Evolutionary conservation across 2,888 invertebrate species (phyloP).

Genomic region (Nomada goodeniana): DNA sequence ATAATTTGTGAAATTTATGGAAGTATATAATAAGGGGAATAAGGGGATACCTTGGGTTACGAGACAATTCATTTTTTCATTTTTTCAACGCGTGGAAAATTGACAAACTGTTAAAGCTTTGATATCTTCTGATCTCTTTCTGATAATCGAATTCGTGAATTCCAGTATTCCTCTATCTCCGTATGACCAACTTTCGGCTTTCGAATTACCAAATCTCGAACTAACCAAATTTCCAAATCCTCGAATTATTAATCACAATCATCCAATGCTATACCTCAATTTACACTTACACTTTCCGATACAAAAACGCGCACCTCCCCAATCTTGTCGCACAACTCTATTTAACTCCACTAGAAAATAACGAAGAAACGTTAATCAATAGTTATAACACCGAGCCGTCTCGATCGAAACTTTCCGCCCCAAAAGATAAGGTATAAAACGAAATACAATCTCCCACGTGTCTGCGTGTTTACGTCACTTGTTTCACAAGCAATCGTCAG

Average conservation of each 20-base stretch:
- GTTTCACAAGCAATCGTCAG: constrained; percentile 17
- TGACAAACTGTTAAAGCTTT: neutral
- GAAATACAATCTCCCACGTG: neutral
- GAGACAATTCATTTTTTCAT: too few species aligned
- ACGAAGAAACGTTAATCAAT: neutral
- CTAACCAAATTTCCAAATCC: neutral
- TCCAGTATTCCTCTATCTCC: neutral
- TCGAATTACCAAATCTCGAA: neutral
- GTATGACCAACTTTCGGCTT: neutral
- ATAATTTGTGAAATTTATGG: too few species aligned
- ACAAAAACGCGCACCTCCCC: too few species aligned
- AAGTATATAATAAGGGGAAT: too few species aligned
- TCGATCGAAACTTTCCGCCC: neutral
- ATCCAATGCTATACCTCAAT: neutral
- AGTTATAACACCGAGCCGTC: constrained; percentile 12
- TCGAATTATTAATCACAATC: neutral
- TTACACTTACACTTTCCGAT: too few species aligned
- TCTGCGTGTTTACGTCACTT: neutral
- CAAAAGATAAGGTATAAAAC: neutral
- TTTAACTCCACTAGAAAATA: too few species aligned
- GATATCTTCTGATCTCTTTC: neutral
- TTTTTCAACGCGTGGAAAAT: too few species aligned
- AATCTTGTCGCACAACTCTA: too few species aligned
- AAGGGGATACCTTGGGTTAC: too few species aligned
- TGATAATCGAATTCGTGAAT: neutral